Percentiles rank a stretch among this genome's conserved stretches.
phyloP scores from a whole-genome alignment of 2,888 invertebrate genomes.

The Oasisia sp. region DNA sequence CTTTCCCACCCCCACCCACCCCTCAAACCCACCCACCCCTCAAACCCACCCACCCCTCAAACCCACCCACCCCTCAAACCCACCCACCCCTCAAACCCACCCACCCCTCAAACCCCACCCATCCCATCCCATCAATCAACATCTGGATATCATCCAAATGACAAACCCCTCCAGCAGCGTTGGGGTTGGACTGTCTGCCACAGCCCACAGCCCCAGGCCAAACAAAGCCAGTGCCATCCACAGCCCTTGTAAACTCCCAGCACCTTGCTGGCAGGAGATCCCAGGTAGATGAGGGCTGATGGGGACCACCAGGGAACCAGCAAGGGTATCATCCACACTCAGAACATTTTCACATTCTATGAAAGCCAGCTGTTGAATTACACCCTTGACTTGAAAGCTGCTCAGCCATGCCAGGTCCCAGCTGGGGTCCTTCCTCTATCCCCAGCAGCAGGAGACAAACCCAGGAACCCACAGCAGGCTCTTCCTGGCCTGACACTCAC shows the following conservation, averaged over 20 bases:
- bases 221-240: not conserved
- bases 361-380: slow-evolving; percentile 6
- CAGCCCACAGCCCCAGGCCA: not conserved
- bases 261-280: not conserved
- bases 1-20: not conserved
- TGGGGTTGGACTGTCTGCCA: not conserved
- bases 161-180: not conserved
- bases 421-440: not conserved
- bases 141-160: slow-evolving; percentile 1
- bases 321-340: not conserved
- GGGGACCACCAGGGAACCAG: slow-evolving; percentile 2
- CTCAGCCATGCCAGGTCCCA: not conserved
- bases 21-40: not conserved
- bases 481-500: not conserved
- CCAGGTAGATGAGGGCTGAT: too few species aligned
- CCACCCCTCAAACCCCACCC: not conserved
- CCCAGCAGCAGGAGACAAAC: not conserved
- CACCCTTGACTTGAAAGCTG: not conserved
- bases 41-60: not conserved
- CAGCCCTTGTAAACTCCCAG: not conserved
- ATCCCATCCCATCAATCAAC: not conserved
- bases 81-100: not conserved
- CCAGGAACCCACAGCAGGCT: not conserved
- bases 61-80: not conserved
- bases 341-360: not conserved